Conservation (phyloP, 2,113 vertebrate species). For the Alligator sinensis region DNA sequence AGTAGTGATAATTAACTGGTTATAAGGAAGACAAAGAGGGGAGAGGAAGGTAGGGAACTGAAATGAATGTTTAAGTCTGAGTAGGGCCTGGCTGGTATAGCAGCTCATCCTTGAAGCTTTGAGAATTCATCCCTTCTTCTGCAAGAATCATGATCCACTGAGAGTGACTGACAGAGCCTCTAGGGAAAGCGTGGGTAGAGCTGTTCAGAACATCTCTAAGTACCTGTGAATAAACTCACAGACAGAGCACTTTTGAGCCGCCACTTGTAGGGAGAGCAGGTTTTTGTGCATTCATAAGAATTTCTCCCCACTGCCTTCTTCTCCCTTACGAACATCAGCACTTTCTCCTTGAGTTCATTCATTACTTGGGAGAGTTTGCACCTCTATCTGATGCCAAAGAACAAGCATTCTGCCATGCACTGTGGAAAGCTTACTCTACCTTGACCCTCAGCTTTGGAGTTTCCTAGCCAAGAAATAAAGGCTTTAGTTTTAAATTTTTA, state of each 20-base stretch:
- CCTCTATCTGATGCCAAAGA: not conserved
- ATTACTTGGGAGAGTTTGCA: not conserved
- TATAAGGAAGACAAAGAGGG: not conserved
- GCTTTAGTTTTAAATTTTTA: constrained; percentile 9
- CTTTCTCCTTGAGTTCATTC: not conserved
- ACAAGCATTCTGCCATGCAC: not conserved
- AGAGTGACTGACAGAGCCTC: not conserved
- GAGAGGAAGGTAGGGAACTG: not conserved
- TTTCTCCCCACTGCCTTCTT: not conserved
- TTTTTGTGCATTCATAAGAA: constrained; percentile 5
- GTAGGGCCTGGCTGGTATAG: not conserved
- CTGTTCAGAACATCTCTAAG: not conserved
- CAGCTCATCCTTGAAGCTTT: not conserved
- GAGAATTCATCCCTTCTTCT: not conserved
- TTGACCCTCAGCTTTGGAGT: constrained; percentile 24
- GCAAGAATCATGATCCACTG: not conserved
- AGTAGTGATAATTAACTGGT: rapidly evolving
- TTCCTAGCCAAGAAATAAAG: constrained; percentile 7
- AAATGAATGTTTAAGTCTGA: not conserved
- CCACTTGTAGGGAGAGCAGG: constrained; percentile 12
- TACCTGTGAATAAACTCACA: constrained; percentile 5
- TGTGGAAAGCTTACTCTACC: not conserved
- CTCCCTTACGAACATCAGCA: not conserved
- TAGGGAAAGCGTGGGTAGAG: constrained; percentile 13
- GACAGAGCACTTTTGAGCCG: constrained; percentile 26